Evolutionary conservation across 2,888 invertebrate species (phyloP).

Genomic region (Callinectes sapidus): DNA sequence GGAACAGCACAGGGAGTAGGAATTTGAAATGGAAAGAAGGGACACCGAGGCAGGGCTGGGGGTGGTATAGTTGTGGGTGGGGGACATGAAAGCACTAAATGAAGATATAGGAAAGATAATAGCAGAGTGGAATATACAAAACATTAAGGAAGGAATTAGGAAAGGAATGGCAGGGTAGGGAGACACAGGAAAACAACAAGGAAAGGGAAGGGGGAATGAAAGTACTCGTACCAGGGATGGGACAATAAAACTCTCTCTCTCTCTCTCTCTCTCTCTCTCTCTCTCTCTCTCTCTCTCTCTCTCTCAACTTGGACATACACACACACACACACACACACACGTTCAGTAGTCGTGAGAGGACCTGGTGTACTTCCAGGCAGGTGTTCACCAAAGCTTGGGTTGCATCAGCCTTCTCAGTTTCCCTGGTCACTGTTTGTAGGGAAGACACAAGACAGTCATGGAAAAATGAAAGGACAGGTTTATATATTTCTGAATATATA

Average conservation of each 20-base stretch:
- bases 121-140: background rate
- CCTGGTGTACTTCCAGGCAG: background rate
- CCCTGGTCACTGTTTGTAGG: background rate
- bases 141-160: background rate
- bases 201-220: background rate
- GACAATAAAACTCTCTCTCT: too few species aligned
- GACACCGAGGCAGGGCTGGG: too few species aligned
- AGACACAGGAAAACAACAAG: background rate
- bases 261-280: too few species aligned
- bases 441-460: background rate
- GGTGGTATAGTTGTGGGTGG: too few species aligned
- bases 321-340: background rate
- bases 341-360: background rate
- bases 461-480: background rate
- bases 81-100: background rate
- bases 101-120: background rate
- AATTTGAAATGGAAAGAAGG: background rate
- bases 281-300: too few species aligned
- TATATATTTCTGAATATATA: conserved; percentile 68
- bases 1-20: background rate
- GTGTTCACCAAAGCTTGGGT: background rate
- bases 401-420: background rate
- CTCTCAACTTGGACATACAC: too few species aligned
- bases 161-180: background rate
- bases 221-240: background rate